Base-by-base conservation (phyloP, 2,888 invertebrate species). In the Caenorhabditis sp. region DNA sequence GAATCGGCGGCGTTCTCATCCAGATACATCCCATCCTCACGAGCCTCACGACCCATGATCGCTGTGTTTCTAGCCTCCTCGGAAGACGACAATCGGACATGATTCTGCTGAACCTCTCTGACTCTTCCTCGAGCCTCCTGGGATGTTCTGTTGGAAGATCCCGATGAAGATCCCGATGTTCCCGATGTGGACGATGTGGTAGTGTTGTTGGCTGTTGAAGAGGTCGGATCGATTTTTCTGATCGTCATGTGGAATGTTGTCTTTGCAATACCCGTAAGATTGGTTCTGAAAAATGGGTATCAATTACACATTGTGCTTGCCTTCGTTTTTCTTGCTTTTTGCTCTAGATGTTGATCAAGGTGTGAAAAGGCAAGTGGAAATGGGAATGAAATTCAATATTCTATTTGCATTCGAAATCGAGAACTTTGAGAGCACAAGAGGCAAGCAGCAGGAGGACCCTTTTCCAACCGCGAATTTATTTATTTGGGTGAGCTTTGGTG, bases 191-290 rank as follows among this genome's bases (percentile, higher is more conserved):
- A 37, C 2, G 53, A 62, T 37, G 28, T 62, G 53, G 40, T 44
- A 20, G 61, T 55, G n/a, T 56, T 65, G 60, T 65, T 60, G 15
- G 58, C 32, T 2, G n/a, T n/a, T n/a, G 72, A 58, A 13, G 32
- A 64, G 37, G 40, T 64, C 2, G 22, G 32, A 35, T 53, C 61
- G 24, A 60, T 37, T 65, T 35, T 55, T 40, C 47, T 56, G 22
- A 47, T 35, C 35, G 65, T 56, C 24, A 20, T 50, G 26, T 37
- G 5, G 61, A 76, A 67, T 37, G 60, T 76, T n/a, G 51, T 61
- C 76, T 76, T 76, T 13, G 76, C 67, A 26, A 76, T 60, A 76
- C 76, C 76, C 76, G 76, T 76, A 53, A 76, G 26, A 24, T 67
- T 67, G 76, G 61, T 67, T 67, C 76, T 76, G 70, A 6, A 70